phyloP scores from a whole-genome alignment of 2,888 invertebrate species.

The Dynastes hyllus region DNA sequence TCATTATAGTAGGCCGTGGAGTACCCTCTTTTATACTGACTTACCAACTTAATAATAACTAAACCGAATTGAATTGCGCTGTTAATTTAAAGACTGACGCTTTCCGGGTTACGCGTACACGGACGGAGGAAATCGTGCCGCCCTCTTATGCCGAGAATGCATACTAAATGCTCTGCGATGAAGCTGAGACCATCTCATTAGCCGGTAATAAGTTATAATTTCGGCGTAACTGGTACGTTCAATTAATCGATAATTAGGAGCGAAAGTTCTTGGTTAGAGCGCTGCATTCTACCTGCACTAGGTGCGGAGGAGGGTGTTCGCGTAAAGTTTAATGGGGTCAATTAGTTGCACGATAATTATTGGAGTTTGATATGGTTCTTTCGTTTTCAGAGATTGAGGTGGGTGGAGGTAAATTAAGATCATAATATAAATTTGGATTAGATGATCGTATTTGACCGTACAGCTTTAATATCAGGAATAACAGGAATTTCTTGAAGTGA shows the following conservation, averaged over 20 bases:
- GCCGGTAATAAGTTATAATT: slow-evolving; percentile 58
- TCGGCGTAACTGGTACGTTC: slow-evolving; percentile 53
- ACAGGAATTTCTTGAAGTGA: no score
- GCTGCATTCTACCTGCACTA: background rate
- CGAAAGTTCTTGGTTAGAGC: slow-evolving; percentile 50
- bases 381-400: no score
- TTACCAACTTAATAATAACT: slow-evolving; percentile 12
- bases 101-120: slow-evolving; percentile 13
- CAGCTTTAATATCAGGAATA: no score
- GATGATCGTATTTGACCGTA: no score
- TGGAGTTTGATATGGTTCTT: no score
- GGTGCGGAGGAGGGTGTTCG: no score
- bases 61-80: slow-evolving; percentile 29
- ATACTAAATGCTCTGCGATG: background rate
- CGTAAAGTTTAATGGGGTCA: no score
- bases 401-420: no score
- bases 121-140: background rate
- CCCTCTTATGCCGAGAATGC: background rate
- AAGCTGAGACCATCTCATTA: slow-evolving; percentile 52
- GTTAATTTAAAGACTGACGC: slow-evolving; percentile 21
- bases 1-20: background rate
- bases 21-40: background rate
- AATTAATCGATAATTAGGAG: slow-evolving; percentile 57
- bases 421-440: no score
- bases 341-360: no score